Base-by-base conservation (phyloP, 2,888 invertebrate species). In the Tuta absoluta region DNA sequence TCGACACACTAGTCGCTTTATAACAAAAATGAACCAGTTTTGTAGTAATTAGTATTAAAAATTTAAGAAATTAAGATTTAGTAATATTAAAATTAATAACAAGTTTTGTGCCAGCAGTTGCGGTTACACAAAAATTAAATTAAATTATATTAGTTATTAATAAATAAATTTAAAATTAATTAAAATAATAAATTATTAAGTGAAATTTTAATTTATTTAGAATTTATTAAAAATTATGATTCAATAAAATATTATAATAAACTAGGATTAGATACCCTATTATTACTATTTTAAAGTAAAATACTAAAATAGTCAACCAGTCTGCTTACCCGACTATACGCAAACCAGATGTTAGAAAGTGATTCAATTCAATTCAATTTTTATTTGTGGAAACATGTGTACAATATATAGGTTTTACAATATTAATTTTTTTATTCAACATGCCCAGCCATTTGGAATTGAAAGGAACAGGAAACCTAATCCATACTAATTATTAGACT, bases 241-340 rank as follows among this genome's bases (percentile, higher is more conserved):
- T 86, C 86, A 83, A 81, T 85, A 87, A 85, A 82, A 85, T 92
- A 85, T 75, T 68, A 80, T 3, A 76, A 81, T 85, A 93, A 92
- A 94, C 93, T 93, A 93, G 93, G 93, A 93, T 94, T 93, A 93
- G 93, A 93, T 93, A 93, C 93, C 93, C 93, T 93, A 93, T 93
- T 94, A 94, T 93, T 88, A 79, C 84, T 89, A 87, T 93, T 92
- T 92, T 82, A 84, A 90, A 84, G 78, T n/a, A 71, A 68, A 75
- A 80, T 81, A 81, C 82, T 91, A 83, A 92, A 92, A 92, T 92
- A 93, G n/a, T n/a, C n/a, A n/a, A n/a, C n/a, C n/a, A n/a, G n/a
- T n/a, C n/a, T n/a, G n/a, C n/a, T n/a, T n/a, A n/a, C n/a, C n/a
- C n/a, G n/a, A n/a, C n/a, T n/a, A n/a, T n/a, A n/a, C n/a, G n/a